Conservation (phyloP, 1,140 invertebrate genomes). For the Sinella curviseta region DNA sequence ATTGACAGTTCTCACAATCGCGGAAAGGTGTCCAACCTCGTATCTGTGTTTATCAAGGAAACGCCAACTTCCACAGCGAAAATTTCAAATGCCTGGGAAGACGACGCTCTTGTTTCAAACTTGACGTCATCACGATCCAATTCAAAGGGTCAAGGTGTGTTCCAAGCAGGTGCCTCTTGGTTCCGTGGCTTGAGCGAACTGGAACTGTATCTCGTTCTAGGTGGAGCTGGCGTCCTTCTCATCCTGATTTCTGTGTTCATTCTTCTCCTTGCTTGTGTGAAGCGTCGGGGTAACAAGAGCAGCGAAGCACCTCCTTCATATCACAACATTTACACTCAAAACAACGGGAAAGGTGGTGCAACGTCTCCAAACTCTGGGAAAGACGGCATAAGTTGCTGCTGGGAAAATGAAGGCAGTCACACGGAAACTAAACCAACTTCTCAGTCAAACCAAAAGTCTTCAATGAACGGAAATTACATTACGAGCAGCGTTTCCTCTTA, state of each 20-base stretch:
- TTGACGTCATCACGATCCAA: conserved; percentile 46
- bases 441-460: conserved; percentile 27
- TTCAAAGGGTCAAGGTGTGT: conserved; percentile 41
- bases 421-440: neutral
- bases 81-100: conserved; percentile 45
- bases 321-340: conserved; percentile 50
- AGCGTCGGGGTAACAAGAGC: conserved; percentile 40
- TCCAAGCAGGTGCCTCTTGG: conserved; percentile 49
- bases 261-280: conserved; percentile 46
- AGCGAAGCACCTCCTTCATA: conserved; percentile 49
- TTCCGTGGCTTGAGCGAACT: conserved; percentile 45
- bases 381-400: conserved; percentile 44
- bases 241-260: conserved; percentile 49
- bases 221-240: conserved; percentile 48
- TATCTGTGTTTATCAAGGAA: conserved; percentile 52
- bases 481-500: conserved; percentile 38
- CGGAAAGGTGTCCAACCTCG: conserved; percentile 52
- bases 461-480: conserved; percentile 37
- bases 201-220: conserved; percentile 50
- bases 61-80: conserved; percentile 48
- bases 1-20: conserved; percentile 50
- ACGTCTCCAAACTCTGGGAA: conserved; percentile 4
- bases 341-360: conserved; percentile 39
- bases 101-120: conserved; percentile 43
- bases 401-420: conserved; percentile 46